These are phyloP conservation scores for Baronia brevicornis DNA, from an alignment of 2,888 invertebrate genomes.

Conservation along the genomic window DNA sequence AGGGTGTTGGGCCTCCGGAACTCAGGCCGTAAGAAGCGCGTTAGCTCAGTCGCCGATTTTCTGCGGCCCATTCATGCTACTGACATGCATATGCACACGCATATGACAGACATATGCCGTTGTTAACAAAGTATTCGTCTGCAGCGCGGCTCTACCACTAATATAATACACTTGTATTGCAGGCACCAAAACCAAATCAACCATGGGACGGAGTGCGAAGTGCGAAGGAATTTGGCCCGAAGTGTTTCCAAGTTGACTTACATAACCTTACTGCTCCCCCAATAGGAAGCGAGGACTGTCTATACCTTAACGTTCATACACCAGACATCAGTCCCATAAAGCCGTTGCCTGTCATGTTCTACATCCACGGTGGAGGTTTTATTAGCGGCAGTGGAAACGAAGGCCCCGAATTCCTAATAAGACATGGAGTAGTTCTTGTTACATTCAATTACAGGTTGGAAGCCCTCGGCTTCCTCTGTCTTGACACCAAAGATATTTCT, in stretches of 20 bases:
- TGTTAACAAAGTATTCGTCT: too few relatives aligned
- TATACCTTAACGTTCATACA: constrained; percentile 44
- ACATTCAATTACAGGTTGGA: constrained; percentile 38
- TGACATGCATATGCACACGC: too few relatives aligned
- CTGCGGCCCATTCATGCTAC: too few relatives aligned
- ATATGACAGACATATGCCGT: too few relatives aligned
- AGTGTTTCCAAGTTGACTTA: constrained; percentile 16
- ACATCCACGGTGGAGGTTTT: constrained; percentile 34
- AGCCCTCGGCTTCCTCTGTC: constrained; percentile 33
- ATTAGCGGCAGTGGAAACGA: constrained; percentile 32
- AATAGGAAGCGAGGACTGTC: constrained; percentile 41
- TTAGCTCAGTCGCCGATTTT: too few relatives aligned
- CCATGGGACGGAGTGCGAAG: constrained; percentile 37
- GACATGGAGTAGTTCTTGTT: constrained; percentile 31
- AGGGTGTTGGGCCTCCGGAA: too few relatives aligned
- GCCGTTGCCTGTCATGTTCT: constrained; percentile 39
- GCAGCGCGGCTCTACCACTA: too few relatives aligned
- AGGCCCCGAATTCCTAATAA: constrained; percentile 34
- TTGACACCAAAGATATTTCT: constrained; percentile 33
- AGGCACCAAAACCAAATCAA: constrained; percentile 33
- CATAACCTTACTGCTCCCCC: constrained; percentile 4
- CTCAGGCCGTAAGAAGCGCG: too few relatives aligned
- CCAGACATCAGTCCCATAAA: constrained; percentile 26
- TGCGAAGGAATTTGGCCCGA: constrained; percentile 30
- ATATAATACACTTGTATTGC: constrained; percentile 12